Conservation (phyloP, 2,888 invertebrate species). For the Xanthorhoe spadicearia region DNA sequence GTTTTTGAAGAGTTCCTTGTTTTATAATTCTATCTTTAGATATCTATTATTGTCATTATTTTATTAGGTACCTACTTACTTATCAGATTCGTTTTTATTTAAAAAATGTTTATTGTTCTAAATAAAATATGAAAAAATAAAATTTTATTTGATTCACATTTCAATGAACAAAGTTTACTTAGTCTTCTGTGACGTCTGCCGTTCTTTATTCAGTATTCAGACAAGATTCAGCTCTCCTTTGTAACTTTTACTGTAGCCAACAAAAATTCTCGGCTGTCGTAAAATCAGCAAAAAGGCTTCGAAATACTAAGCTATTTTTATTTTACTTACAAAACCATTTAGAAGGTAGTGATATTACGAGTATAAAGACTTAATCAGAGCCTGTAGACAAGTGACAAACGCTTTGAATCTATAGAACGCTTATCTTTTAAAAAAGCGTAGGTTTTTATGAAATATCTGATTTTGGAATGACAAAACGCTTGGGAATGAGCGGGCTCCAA, state of each 20-base stretch:
- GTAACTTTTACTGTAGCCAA: conserved; percentile 24
- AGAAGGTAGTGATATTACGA: neutral
- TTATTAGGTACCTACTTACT: too few species aligned
- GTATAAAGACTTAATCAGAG: conserved; percentile 10
- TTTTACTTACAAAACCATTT: conserved; percentile 15
- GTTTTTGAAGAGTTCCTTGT: too few species aligned
- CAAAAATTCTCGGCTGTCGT: conserved; percentile 19
- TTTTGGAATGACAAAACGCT: too few species aligned
- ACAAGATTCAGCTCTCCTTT: conserved; percentile 20
- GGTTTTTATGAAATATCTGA: too few species aligned
- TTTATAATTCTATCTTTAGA: too few species aligned
- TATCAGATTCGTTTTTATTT: too few species aligned
- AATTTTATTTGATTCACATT: neutral
- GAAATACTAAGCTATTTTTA: conserved; percentile 22
- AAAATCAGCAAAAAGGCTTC: conserved; percentile 29
- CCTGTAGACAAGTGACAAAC: too few species aligned
- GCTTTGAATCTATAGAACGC: too few species aligned
- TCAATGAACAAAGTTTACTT: neutral
- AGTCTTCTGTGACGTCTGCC: neutral
- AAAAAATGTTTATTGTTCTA: too few species aligned
- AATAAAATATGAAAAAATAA: neutral
- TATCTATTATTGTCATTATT: too few species aligned
- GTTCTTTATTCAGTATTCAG: conserved; percentile 9
- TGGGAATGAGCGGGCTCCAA: too few species aligned
- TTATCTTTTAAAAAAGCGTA: too few species aligned